Base-by-base conservation (phyloP, 2,113 vertebrate species). In the Nyctereutes procyonoides region DNA sequence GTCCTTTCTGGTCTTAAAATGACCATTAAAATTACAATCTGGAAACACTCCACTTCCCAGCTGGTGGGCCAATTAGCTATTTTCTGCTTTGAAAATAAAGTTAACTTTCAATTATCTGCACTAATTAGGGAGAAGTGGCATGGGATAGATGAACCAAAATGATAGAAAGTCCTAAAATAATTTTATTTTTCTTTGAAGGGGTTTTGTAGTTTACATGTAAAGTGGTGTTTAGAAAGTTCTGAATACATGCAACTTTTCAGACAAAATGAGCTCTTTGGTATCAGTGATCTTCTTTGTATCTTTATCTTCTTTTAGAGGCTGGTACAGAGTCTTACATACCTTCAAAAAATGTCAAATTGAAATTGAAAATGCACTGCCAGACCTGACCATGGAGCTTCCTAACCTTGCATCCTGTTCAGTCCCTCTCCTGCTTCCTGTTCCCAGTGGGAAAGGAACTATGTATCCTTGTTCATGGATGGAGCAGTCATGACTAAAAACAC, bases 81-180 rank as follows among this genome's bases (percentile, higher is more conserved):
- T 89, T 60, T 92, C 35, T 79, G 58, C 79, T 95, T 86, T 62
- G 60, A 77, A 95, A 97, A 88, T 76, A 76, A 95, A 97, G 26
- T 87, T 77, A 93, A 88, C 65, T 95, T 97, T 92, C 58, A 96
- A 19, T 95, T 89, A 79, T 90, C 51, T 89, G 55, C 26, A 43
- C 74, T 86, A 88, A 69, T 97, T 93, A 89, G n/a, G 58, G 67
- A 62, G 16, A 86, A 48, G 63, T 88, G 65, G 19, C 51, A 58
- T 63, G 26, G 35, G 19, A 58, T 74, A 73, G 19, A 65, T 81
- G 63, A 73, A 82, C 13, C 24, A 51, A 83, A 81, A 82, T 60
- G 32, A 43, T 91, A 79, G 28, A n/a, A 91, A 82, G 26, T 67
- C 48, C 79, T 85, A 96, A 94, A 85, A 73, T 74, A 60, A 53